Conservation (phyloP, 2,113 vertebrate species). For the Oncorhynchus kisutch region DNA sequence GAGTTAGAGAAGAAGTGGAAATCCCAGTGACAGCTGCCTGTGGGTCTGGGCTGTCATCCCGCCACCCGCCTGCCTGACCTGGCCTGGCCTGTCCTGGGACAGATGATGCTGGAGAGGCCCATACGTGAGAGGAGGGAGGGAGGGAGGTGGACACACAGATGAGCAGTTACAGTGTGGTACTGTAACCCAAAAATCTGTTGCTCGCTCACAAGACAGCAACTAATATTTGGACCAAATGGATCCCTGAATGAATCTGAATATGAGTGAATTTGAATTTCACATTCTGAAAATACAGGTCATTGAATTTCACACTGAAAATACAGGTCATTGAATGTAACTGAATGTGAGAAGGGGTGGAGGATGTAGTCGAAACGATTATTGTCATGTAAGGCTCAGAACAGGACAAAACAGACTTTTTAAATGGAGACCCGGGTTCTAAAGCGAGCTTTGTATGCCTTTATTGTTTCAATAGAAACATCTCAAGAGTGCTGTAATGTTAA, state of each 20-base stretch:
- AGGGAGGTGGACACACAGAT: background rate
- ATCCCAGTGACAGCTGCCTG: conserved; percentile 33
- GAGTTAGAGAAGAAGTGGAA: conserved; percentile 25
- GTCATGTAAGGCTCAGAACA: too few relatives aligned
- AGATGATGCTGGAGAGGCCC: conserved; percentile 37
- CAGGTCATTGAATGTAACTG: too few relatives aligned
- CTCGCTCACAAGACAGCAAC: background rate
- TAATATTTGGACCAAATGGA: background rate
- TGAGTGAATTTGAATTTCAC: background rate
- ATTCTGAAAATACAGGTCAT: background rate
- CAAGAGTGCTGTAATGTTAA: conserved; percentile 30
- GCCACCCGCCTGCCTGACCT: background rate
- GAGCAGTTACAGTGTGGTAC: background rate
- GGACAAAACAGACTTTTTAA: too few relatives aligned
- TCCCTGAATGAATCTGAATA: background rate
- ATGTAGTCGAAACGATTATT: too few relatives aligned
- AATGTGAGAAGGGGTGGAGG: too few relatives aligned
- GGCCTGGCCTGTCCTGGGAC: conserved; percentile 17
- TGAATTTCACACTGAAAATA: too few relatives aligned
- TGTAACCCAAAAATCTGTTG: too few relatives aligned
- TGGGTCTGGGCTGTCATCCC: conserved; percentile 2
- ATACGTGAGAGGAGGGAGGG: conserved; percentile 12
- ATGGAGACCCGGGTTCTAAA: too few relatives aligned
- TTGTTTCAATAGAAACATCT: conserved; percentile 31
- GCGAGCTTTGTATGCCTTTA: too few relatives aligned